phyloP scores from a whole-genome alignment of 2,888 invertebrate genomes.

The Chrysotoxum bicinctum region DNA sequence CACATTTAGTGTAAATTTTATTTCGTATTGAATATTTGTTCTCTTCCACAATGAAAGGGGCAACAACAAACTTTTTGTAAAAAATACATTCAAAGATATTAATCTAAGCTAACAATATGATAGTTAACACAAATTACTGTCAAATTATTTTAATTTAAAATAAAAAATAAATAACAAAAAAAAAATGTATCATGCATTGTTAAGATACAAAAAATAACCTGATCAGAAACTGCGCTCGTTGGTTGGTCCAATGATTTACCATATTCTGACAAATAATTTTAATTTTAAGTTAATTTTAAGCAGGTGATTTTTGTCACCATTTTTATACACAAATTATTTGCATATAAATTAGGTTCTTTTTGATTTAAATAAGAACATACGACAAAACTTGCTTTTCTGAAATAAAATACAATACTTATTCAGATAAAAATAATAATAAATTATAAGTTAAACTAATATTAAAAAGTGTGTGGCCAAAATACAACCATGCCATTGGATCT shows the following conservation, averaged over 20 bases:
- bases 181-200: not conserved
- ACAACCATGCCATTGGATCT: not conserved
- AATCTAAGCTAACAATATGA: not conserved
- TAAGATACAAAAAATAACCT: not conserved
- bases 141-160: not conserved
- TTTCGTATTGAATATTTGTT: no score
- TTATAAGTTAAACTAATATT: not conserved
- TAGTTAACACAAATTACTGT: not conserved
- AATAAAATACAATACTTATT: not conserved
- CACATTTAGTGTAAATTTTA: no score
- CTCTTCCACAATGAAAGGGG: no score
- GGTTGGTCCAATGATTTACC: not conserved
- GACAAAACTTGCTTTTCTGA: not conserved
- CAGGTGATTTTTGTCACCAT: slow-evolving; percentile 24
- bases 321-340: not conserved
- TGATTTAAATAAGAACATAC: not conserved
- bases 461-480: not conserved
- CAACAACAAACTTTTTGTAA: no score
- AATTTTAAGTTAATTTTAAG: not conserved
- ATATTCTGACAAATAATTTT: not conserved
- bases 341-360: not conserved
- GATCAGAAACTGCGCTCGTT: not conserved
- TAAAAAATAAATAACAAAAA: not conserved
- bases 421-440: not conserved
- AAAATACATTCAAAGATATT: not conserved